Evolutionary conservation across 1,140 invertebrate genomes (phyloP).

Genomic region (Zophobas morio): DNA sequence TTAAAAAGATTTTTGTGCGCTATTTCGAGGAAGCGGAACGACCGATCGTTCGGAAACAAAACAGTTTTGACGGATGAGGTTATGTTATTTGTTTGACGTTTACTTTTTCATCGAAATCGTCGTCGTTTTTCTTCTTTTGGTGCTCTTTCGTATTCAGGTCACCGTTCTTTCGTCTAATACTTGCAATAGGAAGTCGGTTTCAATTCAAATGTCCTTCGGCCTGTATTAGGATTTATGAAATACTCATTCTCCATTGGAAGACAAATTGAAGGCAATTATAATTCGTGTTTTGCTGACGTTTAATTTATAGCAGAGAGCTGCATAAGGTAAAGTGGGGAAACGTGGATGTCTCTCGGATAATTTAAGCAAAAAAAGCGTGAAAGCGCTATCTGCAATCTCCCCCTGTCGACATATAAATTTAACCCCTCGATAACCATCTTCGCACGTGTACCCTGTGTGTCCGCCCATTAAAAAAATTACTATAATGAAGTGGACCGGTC

Average conservation of each 20-base stretch:
- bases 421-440: background rate
- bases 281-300: background rate
- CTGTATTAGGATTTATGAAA: background rate
- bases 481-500: slow-evolving; percentile 18
- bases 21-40: too few relatives aligned
- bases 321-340: too few relatives aligned
- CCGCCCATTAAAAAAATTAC: slow-evolving; percentile 28
- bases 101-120: too few relatives aligned
- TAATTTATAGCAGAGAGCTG: too few relatives aligned
- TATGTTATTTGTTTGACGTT: too few relatives aligned
- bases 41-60: too few relatives aligned
- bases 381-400: background rate
- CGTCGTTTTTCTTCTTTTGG: too few relatives aligned
- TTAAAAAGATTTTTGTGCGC: too few relatives aligned
- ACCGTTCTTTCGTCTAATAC: background rate
- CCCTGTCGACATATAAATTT: background rate
- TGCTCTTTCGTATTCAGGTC: too few relatives aligned
- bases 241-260: background rate
- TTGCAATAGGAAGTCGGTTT: background rate
- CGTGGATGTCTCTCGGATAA: too few relatives aligned
- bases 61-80: too few relatives aligned
- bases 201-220: background rate
- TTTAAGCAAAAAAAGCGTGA: too few relatives aligned
- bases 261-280: background rate
- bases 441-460: slow-evolving; percentile 16